Evolutionary conservation across 2,113 vertebrate genomes (phyloP).

Genomic region (Hymenochirus boettgeri): DNA sequence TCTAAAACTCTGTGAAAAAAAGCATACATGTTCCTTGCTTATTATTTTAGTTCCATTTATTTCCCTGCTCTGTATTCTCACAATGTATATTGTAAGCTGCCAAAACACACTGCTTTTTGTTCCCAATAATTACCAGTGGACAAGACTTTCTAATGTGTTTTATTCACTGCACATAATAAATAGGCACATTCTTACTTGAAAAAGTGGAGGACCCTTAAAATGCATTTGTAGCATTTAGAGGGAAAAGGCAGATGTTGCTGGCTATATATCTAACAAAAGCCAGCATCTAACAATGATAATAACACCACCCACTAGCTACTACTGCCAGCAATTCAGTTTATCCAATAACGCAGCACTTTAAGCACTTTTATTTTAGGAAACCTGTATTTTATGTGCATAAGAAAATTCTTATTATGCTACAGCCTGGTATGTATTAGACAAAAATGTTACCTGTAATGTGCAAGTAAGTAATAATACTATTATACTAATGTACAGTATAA

Average conservation of each 20-base stretch:
- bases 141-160: conserved; percentile 5
- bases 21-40: conserved; percentile 27
- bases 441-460: too few relatives aligned
- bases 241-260: conserved; percentile 19
- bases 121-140: conserved; percentile 23
- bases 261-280: conserved; percentile 19
- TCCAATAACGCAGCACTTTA: conserved; percentile 12
- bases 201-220: conserved; percentile 24
- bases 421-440: too few relatives aligned
- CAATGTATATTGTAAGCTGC: background rate
- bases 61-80: conserved; percentile 3
- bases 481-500: too few relatives aligned
- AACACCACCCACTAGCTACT: conserved; percentile 17
- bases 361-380: conserved; percentile 10
- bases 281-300: conserved; percentile 11
- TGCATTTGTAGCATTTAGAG: conserved; percentile 2
- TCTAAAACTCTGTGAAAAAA: conserved; percentile 21
- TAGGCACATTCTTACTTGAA: conserved; percentile 10
- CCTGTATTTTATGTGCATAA: background rate
- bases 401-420: too few relatives aligned
- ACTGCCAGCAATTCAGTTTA: conserved; percentile 23
- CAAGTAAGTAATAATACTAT: too few relatives aligned
- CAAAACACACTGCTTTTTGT: conserved; percentile 18
- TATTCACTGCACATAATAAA: background rate
- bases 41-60: conserved; percentile 24